These are phyloP conservation scores for Pseudochaenichthys georgianus DNA, from an alignment of 2,797 vertebrate genomes.

Conservation along the genomic window DNA sequence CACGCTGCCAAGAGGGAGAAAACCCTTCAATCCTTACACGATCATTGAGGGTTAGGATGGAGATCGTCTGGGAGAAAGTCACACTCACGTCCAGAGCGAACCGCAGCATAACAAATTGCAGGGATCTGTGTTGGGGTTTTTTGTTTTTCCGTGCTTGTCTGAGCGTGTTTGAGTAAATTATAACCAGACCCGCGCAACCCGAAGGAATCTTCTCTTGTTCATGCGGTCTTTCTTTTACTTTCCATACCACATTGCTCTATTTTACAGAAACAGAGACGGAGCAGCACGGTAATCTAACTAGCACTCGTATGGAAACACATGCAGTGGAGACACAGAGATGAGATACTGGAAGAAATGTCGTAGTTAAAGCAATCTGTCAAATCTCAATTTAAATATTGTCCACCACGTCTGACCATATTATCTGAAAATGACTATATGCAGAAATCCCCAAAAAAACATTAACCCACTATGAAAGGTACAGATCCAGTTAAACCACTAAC, in stretches of 20 bases:
- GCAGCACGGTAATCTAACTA: slow-evolving; percentile 27
- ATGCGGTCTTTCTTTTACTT: slow-evolving; percentile 24
- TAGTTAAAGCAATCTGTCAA: slow-evolving; percentile 26
- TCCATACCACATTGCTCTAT: slow-evolving; percentile 23
- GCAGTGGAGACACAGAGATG: slow-evolving; percentile 12
- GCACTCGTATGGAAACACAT: slow-evolving; percentile 33
- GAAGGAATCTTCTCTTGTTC: slow-evolving; percentile 41
- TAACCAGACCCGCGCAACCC: slow-evolving; percentile 58
- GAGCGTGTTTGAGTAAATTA: slow-evolving; percentile 49
- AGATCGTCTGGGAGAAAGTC: slow-evolving; percentile 52
- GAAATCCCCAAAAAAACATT: background rate
- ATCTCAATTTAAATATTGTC: slow-evolving; percentile 8
- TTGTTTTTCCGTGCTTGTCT: slow-evolving; percentile 21
- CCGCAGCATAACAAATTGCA: slow-evolving; percentile 61
- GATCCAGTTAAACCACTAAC: slow-evolving; percentile 37
- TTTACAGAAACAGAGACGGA: slow-evolving; percentile 42
- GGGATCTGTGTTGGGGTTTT: slow-evolving; percentile 26
- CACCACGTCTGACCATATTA: background rate
- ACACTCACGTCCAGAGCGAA: slow-evolving; percentile 48
- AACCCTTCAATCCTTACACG: slow-evolving; percentile 19
- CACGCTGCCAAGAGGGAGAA: background rate
- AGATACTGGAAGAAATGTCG: slow-evolving; percentile 2
- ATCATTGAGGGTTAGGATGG: slow-evolving; percentile 30
- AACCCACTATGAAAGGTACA: slow-evolving; percentile 27
- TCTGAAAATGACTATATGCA: background rate